Conservation (phyloP, 1,140 invertebrate genomes). For the Dermatophagoides farinae region DNA sequence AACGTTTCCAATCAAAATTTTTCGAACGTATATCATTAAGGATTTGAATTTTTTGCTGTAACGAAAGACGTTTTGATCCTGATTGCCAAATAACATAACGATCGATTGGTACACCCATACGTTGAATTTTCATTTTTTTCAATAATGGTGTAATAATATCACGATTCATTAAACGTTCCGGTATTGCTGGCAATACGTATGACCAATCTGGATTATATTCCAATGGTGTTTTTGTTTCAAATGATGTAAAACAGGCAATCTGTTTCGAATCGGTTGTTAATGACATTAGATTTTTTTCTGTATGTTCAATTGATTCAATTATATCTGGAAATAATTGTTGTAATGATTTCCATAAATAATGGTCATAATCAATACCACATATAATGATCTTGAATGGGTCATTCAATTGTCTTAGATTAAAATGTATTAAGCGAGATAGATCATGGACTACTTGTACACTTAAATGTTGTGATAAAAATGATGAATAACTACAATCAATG, state of each 20-base stretch:
- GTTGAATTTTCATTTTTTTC: not conserved
- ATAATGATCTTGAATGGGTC: not conserved
- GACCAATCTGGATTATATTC: slow-evolving; percentile 1
- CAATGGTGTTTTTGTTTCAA: not conserved
- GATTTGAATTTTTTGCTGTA: not conserved
- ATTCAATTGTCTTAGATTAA: not conserved
- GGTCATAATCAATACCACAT: slow-evolving; percentile 1
- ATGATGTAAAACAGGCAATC: not conserved
- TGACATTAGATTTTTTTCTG: not conserved
- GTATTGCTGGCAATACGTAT: not conserved
- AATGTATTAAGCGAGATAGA: not conserved
- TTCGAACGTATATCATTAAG: not conserved
- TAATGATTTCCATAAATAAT: slow-evolving; percentile 3
- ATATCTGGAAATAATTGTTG: not conserved
- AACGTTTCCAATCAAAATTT: too few species aligned
- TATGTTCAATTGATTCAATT: not conserved
- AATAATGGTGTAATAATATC: not conserved
- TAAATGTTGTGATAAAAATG: not conserved
- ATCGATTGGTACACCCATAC: slow-evolving; percentile 1
- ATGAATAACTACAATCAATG: not conserved
- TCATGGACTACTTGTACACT: not conserved
- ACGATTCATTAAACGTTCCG: not conserved
- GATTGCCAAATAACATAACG: not conserved
- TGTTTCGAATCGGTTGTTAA: not conserved
- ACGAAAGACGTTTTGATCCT: not conserved